Evolutionary conservation across 2,113 vertebrate species (phyloP), one percentile per base, ranked within the genome.

Genomic region (Pygathrix nemaeus): DNA sequence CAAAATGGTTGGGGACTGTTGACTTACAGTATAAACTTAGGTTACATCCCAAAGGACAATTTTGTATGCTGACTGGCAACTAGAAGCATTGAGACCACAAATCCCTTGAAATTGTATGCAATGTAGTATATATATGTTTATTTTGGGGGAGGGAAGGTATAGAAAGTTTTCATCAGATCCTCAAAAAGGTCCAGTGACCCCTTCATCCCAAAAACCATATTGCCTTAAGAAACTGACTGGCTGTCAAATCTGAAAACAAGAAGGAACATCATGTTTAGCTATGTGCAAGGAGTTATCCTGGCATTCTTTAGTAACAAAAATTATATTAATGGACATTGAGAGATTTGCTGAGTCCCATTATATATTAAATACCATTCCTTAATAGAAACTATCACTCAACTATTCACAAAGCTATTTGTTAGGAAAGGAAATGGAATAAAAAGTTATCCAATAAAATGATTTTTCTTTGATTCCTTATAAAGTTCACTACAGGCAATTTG

Each of bases 401-500:
- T 52, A 84, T 35, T 88, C 61, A 87, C 27, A 88, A 95, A 88
- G 57, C 14, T 61, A 79, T 88, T 75, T 88, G 23, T 89, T 89
- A 94, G 83, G 35, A 88, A 95, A 92, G 7, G 45, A 43, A 8
- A 83, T n/a, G 8, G n/a, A 78, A 87, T 78, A 78, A 86, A 93
- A 80, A 52, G 85, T 89, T 92, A 92, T 10, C 52, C 13, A 55
- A 78, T 55, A 68, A 95, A 81, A 11, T 86, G 35, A 86, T 12
- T 94, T 48, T 59, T 87, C 32, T 93, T 66, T 81, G n/a, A 96
- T 50, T 81, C 70, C 80, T 72, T 38, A 80, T 89, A 78, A 91
- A 78, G 50, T 96, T 92, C 38, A 86, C 43, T 94, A 96, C 25
- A 93, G 32, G 48, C 23, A 88, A 70, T 80, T 23, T 80, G 25